Evolutionary conservation across 35 echinoderm and acorn worm species (phyloP), one percentile per base, ranked within the genome.

Genomic region (Patiria miniata): DNA sequence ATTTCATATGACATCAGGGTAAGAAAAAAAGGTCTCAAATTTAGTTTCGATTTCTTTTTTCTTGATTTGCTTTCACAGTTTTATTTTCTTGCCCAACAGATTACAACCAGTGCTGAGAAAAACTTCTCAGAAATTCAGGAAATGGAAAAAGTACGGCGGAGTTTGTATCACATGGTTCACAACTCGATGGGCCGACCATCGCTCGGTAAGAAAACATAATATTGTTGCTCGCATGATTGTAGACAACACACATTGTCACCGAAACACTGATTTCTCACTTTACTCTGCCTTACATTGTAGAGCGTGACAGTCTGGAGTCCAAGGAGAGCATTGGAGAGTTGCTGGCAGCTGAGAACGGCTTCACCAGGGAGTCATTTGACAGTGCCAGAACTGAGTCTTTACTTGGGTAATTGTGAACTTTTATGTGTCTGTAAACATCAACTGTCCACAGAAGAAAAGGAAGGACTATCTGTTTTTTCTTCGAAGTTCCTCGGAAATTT

Each of bases 161-260:
- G 65, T 30, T 73, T 73, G 65, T 73, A 73, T 73, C 65, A 73
- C 65, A 73, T 73, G 65, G 34, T 73, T 14, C 65, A 73, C 65
- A 73, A 30, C 29, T 12, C 65, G 29, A 30, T 34, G 34, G 29
- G 65, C 26, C 23, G 65, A 28, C 65, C 65, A 36, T 14, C 7
- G 14, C 65, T 73, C n/a, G 65, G 65, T 73, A 30, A 73, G 65
- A 32, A 21, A 0, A 61, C 21, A 7, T 73, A 0, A 47, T 12
- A 12, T 47, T 4, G 4, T 2, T 61, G 19, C 19, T 15, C 19
- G 18, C 58, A 12, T 47, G 42, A 47, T 47, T 47, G 42, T 6
- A 12, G 4, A 4, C 42, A 47, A 6, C 42, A 47, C 42, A 47
- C 4, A 47, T 47, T 4, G 4, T 47, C 12, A 4, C 12, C 4